phyloP scores from a whole-genome alignment of 2,113 vertebrate species.

The Greenwoodochromis staneri region DNA sequence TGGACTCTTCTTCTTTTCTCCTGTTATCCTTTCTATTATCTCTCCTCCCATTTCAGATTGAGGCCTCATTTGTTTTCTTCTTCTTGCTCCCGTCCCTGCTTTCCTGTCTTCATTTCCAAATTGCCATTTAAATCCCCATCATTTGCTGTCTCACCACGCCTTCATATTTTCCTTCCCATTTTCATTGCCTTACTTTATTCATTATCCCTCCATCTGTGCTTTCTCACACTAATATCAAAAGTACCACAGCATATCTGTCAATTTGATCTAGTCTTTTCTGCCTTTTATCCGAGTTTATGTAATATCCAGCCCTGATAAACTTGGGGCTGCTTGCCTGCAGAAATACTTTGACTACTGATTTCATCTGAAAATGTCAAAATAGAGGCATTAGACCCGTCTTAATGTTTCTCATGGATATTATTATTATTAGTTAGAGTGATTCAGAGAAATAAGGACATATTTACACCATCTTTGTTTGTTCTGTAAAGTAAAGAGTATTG shows the following conservation, averaged over 20 bases:
- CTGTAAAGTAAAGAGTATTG: not conserved
- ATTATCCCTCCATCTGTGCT: not conserved
- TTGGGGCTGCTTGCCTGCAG: not conserved
- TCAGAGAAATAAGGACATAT: not conserved
- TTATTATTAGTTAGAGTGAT: not conserved
- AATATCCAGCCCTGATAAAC: not conserved
- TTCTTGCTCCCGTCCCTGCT: not conserved
- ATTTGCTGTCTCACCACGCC: not conserved
- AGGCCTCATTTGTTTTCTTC: not conserved
- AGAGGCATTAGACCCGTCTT: accelerated
- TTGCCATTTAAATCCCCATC: not conserved
- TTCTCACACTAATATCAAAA: not conserved
- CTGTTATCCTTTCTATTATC: not conserved
- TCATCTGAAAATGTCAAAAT: not conserved
- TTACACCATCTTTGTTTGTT: not conserved
- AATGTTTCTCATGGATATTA: not conserved
- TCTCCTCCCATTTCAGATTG: not conserved
- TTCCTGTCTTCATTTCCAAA: not conserved
- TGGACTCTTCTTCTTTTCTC: not conserved
- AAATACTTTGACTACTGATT: not conserved
- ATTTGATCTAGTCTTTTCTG: not conserved
- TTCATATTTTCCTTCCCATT: not conserved
- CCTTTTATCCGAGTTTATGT: not conserved
- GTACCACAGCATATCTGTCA: not conserved
- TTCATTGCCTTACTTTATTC: not conserved